Evolutionary conservation across 2,113 vertebrate species (phyloP).

Genomic region (Seriola aureovittata): DNA sequence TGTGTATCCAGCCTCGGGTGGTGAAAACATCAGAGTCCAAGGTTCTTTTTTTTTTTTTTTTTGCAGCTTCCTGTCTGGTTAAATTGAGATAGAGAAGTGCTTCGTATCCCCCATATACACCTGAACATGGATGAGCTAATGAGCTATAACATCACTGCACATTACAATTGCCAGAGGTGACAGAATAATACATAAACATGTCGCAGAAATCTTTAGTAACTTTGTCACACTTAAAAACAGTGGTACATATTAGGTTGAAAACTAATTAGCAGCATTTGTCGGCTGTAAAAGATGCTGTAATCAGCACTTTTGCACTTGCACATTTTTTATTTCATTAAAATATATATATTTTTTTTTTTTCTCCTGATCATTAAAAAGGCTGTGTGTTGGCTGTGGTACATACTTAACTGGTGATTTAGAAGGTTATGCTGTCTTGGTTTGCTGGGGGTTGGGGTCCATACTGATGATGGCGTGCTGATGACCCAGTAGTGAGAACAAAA

Average conservation of each 20-base stretch:
- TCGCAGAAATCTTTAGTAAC: background rate
- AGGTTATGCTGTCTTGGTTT: conserved; percentile 28
- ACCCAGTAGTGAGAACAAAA: conserved; percentile 47
- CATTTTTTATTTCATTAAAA: background rate
- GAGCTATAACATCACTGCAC: background rate
- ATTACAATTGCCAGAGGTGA: background rate
- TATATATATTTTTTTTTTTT: background rate
- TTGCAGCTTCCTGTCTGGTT: background rate
- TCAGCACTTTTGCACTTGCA: background rate
- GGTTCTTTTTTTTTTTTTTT: background rate
- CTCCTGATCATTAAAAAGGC: background rate
- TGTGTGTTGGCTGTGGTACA: background rate
- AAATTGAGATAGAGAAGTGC: background rate
- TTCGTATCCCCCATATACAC: background rate
- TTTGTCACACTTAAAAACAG: conserved; percentile 1
- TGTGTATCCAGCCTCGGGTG: conserved; percentile 27
- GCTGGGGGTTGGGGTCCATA: conserved; percentile 14
- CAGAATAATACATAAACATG: background rate
- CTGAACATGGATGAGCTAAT: background rate
- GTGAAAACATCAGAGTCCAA: conserved; percentile 7
- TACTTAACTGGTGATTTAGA: conserved; percentile 34
- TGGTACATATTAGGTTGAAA: background rate
- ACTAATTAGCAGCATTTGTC: background rate
- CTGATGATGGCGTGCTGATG: conserved; percentile 29
- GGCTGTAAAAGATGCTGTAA: background rate